phyloP scores from a whole-genome alignment of 1,140 invertebrate genomes.

The Pteromalus puparum region DNA sequence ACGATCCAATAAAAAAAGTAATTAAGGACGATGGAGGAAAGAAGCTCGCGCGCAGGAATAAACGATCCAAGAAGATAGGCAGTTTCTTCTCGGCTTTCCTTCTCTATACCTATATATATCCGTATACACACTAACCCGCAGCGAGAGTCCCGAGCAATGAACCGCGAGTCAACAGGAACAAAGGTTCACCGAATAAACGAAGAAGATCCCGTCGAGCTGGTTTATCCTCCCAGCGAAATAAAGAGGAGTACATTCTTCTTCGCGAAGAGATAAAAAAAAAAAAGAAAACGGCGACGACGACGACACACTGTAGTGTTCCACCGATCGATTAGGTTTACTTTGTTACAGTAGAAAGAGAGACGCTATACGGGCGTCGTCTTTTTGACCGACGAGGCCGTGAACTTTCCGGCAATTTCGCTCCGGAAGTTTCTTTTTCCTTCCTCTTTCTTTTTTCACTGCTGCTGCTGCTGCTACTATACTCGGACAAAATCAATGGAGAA shows the following conservation, averaged over 20 bases:
- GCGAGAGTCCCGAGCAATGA: constrained; percentile 21
- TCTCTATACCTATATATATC: background rate
- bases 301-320: background rate
- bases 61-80: constrained; percentile 15
- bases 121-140: background rate
- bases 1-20: constrained; percentile 34
- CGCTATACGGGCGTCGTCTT: constrained; percentile 56
- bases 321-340: constrained; percentile 61
- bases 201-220: constrained; percentile 18
- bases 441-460: background rate
- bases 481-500: constrained; percentile 42
- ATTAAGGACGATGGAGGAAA: constrained; percentile 25
- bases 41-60: background rate
- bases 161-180: constrained; percentile 44
- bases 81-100: background rate
- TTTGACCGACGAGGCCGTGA: constrained; percentile 32
- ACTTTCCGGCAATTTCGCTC: constrained; percentile 36
- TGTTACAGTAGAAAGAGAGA: constrained; percentile 32
- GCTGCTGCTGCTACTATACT: too few species aligned
- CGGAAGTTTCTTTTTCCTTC: constrained; percentile 8
- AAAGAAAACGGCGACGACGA: background rate
- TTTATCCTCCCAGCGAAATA: constrained; percentile 30
- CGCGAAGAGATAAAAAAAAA: background rate
- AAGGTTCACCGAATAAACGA: constrained; percentile 42
- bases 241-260: background rate